Percentiles rank a stretch among this genome's conserved stretches.
These are phyloP conservation scores for Hyla sarda DNA, from an alignment of 2,113 vertebrate genomes.

Conservation along the genomic window DNA sequence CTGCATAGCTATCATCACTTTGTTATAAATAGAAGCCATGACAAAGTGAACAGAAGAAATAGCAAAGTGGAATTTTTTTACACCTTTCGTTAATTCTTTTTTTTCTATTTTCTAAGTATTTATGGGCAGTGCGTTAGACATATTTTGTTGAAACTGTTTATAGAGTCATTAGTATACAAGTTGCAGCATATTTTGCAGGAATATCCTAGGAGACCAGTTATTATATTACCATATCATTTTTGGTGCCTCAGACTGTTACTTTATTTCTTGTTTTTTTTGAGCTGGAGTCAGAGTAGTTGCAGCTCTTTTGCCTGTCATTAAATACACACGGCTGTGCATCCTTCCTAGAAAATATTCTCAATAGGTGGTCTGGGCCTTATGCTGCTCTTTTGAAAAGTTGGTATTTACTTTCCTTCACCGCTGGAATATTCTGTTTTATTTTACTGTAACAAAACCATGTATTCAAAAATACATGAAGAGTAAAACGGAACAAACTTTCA, in stretches of 20 bases:
- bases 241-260: not conserved
- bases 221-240: slow-evolving; percentile 37
- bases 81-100: too few species aligned
- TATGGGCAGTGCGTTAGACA: not conserved
- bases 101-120: too few species aligned
- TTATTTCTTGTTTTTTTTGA: slow-evolving; percentile 34
- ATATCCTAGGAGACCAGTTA: slow-evolving; percentile 22
- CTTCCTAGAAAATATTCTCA: slow-evolving; percentile 7
- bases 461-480: not conserved
- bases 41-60: too few species aligned
- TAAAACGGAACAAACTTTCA: not conserved
- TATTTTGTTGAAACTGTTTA: not conserved
- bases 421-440: slow-evolving; percentile 21
- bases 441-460: not conserved
- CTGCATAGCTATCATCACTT: too few species aligned
- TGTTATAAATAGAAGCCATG: too few species aligned
- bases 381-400: slow-evolving; percentile 13
- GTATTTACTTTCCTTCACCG: not conserved
- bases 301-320: slow-evolving; percentile 45
- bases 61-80: too few species aligned
- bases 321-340: slow-evolving; percentile 26
- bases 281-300: slow-evolving; percentile 8
- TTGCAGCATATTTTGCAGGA: not conserved
- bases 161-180: not conserved
- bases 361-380: not conserved